phyloP scores from a whole-genome alignment of 2,797 vertebrate genomes.

The Salarias fasciatus region DNA sequence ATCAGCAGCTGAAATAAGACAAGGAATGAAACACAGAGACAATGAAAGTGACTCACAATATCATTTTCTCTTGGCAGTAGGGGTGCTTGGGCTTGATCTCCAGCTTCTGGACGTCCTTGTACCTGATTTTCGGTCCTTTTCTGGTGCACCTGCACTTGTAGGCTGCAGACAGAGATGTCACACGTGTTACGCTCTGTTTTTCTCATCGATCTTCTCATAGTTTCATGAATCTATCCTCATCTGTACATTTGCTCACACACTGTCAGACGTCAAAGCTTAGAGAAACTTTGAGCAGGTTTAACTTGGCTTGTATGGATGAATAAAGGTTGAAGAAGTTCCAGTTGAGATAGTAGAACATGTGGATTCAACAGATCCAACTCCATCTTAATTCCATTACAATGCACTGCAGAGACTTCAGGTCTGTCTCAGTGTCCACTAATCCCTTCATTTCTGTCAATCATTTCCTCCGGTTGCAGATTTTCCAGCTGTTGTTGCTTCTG shows the following conservation, averaged over 20 bases:
- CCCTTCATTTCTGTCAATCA: neutral
- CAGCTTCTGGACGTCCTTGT: constrained; percentile 97
- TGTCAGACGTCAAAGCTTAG: no score
- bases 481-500: neutral
- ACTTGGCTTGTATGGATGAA: no score
- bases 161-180: constrained; percentile 77
- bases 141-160: constrained; percentile 98
- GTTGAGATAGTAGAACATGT: no score
- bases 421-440: neutral
- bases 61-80: constrained; percentile 98
- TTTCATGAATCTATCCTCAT: no score
- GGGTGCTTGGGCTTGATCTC: constrained; percentile 98
- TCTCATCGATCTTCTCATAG: no score
- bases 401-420: no score
- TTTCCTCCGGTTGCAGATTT: neutral
- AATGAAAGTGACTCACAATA: constrained; percentile 89
- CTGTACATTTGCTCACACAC: no score
- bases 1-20: neutral
- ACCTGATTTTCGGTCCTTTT: constrained; percentile 98
- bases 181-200: neutral
- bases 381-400: no score
- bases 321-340: no score
- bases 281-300: no score
- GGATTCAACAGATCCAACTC: no score
- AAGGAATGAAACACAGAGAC: neutral